These are phyloP conservation scores for Diplodus puntazzo DNA, from an alignment of 2,797 vertebrate species.

Conservation along the genomic window DNA sequence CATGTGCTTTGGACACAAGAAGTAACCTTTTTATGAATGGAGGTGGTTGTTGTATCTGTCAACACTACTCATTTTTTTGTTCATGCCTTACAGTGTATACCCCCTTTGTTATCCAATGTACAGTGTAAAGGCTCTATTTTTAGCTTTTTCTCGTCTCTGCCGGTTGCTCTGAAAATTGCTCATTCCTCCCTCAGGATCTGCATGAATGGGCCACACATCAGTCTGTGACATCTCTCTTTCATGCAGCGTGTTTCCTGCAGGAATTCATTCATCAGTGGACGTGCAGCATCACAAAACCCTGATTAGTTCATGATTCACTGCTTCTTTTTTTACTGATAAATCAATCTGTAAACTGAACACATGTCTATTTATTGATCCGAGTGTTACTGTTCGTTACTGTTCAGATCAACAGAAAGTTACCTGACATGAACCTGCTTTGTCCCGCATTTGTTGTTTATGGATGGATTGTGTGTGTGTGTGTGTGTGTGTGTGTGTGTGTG, in stretches of 20 bases:
- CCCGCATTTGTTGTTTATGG: neutral
- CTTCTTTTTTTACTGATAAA: slow-evolving; percentile 49
- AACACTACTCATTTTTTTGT: neutral
- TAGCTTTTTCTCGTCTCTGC: slow-evolving; percentile 13
- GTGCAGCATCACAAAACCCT: slow-evolving; percentile 16
- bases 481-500: slow-evolving; percentile 42
- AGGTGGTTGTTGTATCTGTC: slow-evolving; percentile 11
- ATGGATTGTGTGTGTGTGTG: slow-evolving; percentile 6
- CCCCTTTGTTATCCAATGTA: neutral
- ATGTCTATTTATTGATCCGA: slow-evolving; percentile 44
- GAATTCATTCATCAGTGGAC: slow-evolving; percentile 47
- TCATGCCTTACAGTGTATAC: slow-evolving; percentile 4
- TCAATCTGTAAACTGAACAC: slow-evolving; percentile 50
- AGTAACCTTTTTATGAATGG: slow-evolving; percentile 22
- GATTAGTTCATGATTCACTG: slow-evolving; percentile 54
- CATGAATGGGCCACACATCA: slow-evolving; percentile 43
- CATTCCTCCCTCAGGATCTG: slow-evolving; percentile 31
- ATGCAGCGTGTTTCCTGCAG: slow-evolving; percentile 19
- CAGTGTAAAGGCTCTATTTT: slow-evolving; percentile 10
- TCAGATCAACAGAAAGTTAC: slow-evolving; percentile 11
- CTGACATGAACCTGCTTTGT: neutral
- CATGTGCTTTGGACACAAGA: slow-evolving; percentile 31
- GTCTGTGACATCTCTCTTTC: slow-evolving; percentile 30
- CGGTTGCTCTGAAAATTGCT: slow-evolving; percentile 3
- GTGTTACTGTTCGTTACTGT: slow-evolving; percentile 1